Conservation (phyloP, 2,888 invertebrate genomes). For the Ariolimax columbianus region DNA sequence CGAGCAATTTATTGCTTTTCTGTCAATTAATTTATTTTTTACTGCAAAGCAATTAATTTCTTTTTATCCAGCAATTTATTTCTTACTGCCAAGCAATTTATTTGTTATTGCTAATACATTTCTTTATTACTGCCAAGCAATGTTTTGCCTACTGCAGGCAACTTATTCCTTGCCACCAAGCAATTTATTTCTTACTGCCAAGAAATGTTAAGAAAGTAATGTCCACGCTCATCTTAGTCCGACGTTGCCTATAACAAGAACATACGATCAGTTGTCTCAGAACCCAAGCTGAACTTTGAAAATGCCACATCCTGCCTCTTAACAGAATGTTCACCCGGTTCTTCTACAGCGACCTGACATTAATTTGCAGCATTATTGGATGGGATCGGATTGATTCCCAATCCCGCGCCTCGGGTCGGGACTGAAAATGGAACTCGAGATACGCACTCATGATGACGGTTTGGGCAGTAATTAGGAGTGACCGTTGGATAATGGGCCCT, state of each 20-base stretch:
- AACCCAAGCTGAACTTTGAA: neutral
- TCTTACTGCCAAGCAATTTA: too few relatives aligned
- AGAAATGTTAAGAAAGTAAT: too few relatives aligned
- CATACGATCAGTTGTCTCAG: neutral
- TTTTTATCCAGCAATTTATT: too few relatives aligned
- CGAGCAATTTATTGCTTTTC: too few relatives aligned
- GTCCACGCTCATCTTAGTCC: neutral
- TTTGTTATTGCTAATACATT: too few relatives aligned
- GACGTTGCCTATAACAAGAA: neutral
- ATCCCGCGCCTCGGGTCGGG: neutral
- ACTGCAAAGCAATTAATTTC: too few relatives aligned
- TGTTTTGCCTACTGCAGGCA: too few relatives aligned
- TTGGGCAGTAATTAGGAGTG: neutral
- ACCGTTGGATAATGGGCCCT: neutral
- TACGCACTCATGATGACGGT: neutral
- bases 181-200: too few relatives aligned
- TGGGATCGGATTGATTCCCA: neutral
- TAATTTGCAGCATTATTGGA: neutral
- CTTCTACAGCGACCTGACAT: neutral
- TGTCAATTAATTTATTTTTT: too few relatives aligned
- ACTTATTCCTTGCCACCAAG: too few relatives aligned
- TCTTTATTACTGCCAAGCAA: too few relatives aligned
- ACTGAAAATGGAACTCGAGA: neutral
- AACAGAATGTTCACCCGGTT: neutral
- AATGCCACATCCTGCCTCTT: neutral